Evolutionary conservation across 2,888 invertebrate genomes (phyloP), one percentile per base, ranked within the genome.

Genomic region (Portevinia maculata): DNA sequence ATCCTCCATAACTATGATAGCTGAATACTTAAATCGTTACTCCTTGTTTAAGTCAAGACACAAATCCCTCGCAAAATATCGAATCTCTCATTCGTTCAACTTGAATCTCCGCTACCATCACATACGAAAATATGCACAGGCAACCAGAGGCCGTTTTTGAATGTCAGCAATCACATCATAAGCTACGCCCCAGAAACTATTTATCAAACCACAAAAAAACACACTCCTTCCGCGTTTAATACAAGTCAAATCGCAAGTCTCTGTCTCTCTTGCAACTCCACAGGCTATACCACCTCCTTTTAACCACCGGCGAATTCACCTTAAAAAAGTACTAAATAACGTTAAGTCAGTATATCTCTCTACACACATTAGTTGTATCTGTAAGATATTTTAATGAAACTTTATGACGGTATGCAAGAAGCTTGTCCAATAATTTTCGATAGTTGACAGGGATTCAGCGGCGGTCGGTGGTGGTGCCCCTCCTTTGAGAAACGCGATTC

Each of bases 371-470:
- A 59, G 71, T 73, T 83, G 78, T 57, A 73, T 62, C 73, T 78
- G 71, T 64, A 48, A 83, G 78, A 83, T 83, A 83, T 83, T 83
- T 83, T 73, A 83, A 83, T 83, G 83, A 83, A 83, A 83, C 83
- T 83, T 83, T 83, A 83, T 83, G 83, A 83, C 78, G 70, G 52
- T 71, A 73, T 83, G 83, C 83, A 73, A 83, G 83, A 44, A 78
- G 83, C 78, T 78, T 71, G 83, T 83, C 67, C 78, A 83, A 83
- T 83, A 83, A 83, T 78, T 83, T 83, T 78, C 71, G 78, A 46
- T 67, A 39, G 70, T 52, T 57, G 46, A 7, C 11, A 19, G 44
- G 46, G 44, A 28, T 28, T 53, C 13, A 21, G 60, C 28, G n/a
- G 32, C 13, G 46, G 34, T 34, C 8, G 24, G 37, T 41, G 41